Percentiles rank a stretch among this genome's conserved stretches.
phyloP scores from a whole-genome alignment of 2,888 invertebrate species.

The Agrenia bidenticulata region DNA sequence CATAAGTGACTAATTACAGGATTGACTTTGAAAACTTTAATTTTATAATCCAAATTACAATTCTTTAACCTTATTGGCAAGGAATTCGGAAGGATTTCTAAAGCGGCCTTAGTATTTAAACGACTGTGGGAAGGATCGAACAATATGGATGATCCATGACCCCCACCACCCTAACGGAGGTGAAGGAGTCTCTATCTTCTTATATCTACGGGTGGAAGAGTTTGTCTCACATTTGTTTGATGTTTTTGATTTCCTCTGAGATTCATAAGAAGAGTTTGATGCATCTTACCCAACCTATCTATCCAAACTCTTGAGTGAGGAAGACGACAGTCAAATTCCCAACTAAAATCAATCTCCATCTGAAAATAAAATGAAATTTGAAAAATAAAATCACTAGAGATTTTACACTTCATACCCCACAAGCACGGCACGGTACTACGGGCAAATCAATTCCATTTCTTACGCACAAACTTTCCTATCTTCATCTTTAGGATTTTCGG shows the following conservation, averaged over 20 bases:
- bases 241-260: constrained; percentile 49
- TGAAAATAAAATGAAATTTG: constrained; percentile 22
- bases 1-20: too few relatives aligned
- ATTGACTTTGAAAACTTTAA: too few relatives aligned
- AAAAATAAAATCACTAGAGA: constrained; percentile 24
- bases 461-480: too few relatives aligned
- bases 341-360: constrained; percentile 50
- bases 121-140: too few relatives aligned
- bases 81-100: too few relatives aligned
- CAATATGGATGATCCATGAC: too few relatives aligned
- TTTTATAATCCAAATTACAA: too few relatives aligned
- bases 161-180: not conserved
- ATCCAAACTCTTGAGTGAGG: not conserved
- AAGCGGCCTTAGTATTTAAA: too few relatives aligned
- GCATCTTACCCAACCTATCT: constrained; percentile 9
- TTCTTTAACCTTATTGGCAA: too few relatives aligned
- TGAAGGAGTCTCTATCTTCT: not conserved
- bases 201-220: not conserved
- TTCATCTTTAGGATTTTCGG: too few relatives aligned
- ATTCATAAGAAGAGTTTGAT: constrained; percentile 18
- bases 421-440: not conserved
- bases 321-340: constrained; percentile 37
- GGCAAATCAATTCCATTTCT: not conserved
- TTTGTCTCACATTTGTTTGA: constrained; percentile 33
- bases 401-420: constrained; percentile 9